phyloP scores from a whole-genome alignment of 1,140 invertebrate species.

The Marisa cornuarietis region DNA sequence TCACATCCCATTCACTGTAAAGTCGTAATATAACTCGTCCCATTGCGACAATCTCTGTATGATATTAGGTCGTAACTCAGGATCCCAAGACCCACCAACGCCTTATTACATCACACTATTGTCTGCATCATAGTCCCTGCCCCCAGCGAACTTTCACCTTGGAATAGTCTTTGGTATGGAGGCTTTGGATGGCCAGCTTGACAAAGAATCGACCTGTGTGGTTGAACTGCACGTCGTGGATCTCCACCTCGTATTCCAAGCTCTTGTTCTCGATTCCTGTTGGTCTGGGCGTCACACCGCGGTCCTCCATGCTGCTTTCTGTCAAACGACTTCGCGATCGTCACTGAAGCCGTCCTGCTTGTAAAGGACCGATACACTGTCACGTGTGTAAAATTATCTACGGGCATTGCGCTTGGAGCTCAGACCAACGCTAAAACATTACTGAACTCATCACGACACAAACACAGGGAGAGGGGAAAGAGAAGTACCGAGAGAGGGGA shows the following conservation, averaged over 20 bases:
- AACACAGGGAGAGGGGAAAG: not conserved
- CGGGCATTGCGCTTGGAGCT: no score
- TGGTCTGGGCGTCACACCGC: not conserved
- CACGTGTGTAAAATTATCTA: no score
- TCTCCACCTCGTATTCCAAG: conserved; percentile 50
- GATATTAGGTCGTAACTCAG: no score
- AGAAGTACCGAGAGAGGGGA: not conserved
- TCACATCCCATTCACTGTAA: no score
- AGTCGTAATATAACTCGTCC: no score
- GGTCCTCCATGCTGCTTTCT: not conserved
- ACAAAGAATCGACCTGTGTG: conserved; percentile 50
- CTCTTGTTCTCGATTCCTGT: conserved; percentile 40
- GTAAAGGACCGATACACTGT: no score
- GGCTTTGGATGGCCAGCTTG: conserved; percentile 49
- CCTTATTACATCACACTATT: not conserved
- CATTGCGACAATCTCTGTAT: not conserved
- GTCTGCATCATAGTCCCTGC: not conserved
- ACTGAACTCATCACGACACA: no score
- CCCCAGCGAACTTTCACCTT: conserved; percentile 22
- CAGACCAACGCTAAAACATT: no score
- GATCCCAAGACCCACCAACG: not conserved
- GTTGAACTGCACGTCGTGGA: conserved; percentile 54
- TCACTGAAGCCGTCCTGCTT: not conserved
- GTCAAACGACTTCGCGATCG: no score
- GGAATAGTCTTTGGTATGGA: conserved; percentile 45